Percentiles rank a stretch among this genome's conserved stretches.
These are phyloP conservation scores for Melanostoma scalare DNA, from an alignment of 2,888 invertebrate genomes.

Conservation along the genomic window DNA sequence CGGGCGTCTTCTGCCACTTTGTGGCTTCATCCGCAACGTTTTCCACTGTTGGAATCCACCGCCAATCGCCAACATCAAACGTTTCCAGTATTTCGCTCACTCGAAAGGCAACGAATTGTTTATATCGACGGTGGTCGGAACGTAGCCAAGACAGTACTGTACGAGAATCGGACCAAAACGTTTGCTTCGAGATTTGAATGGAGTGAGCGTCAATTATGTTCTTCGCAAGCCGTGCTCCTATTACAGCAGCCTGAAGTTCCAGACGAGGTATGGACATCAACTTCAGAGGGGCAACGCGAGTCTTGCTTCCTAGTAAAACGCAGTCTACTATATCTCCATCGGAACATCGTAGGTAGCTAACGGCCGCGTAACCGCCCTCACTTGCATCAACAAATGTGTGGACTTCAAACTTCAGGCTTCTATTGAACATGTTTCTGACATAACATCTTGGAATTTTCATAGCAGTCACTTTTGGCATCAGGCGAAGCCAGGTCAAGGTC, in stretches of 20 bases:
- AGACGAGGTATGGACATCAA: slow-evolving; percentile 29
- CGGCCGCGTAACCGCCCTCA: slow-evolving; percentile 58
- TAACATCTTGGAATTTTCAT: slow-evolving; percentile 57
- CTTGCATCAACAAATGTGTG: slow-evolving; percentile 62
- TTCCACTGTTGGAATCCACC: slow-evolving; percentile 2
- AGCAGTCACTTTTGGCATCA: slow-evolving; percentile 46
- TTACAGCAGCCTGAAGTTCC: slow-evolving; percentile 13
- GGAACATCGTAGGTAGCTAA: slow-evolving; percentile 6
- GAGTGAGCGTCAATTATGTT: not conserved
- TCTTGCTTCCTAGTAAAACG: slow-evolving; percentile 5
- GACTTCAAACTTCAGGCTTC: slow-evolving; percentile 33
- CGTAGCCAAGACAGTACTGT: slow-evolving; percentile 5
- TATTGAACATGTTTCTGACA: slow-evolving; percentile 7
- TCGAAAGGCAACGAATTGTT: slow-evolving; percentile 5
- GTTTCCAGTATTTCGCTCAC: not conserved
- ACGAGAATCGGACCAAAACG: slow-evolving; percentile 13
- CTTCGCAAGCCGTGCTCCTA: not conserved
- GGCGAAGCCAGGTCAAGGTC: slow-evolving; percentile 46
- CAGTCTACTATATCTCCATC: slow-evolving; percentile 15
- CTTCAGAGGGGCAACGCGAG: slow-evolving; percentile 20
- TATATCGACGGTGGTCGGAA: not conserved
- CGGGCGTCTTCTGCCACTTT: slow-evolving; percentile 24
- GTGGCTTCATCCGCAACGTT: slow-evolving; percentile 50
- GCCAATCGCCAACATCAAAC: too few species aligned
- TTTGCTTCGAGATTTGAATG: not conserved